Evolutionary conservation across 2,888 invertebrate species (phyloP).

Genomic region (Eupithecia subumbrata): DNA sequence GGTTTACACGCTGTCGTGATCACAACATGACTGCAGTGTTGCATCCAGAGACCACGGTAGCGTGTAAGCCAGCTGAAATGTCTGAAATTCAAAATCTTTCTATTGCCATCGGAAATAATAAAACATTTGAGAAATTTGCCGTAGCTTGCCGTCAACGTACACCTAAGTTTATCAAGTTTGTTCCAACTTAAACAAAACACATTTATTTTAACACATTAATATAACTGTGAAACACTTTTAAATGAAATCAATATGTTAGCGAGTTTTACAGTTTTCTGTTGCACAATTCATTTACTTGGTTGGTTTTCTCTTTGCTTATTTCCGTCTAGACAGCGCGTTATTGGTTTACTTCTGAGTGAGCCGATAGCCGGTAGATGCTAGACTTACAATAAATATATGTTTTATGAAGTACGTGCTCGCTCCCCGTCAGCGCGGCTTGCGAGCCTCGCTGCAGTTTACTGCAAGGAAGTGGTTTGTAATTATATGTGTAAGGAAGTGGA

Average conservation of each 20-base stretch:
- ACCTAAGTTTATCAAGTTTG: too few relatives aligned
- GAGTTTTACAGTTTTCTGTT: background rate
- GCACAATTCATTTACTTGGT: background rate
- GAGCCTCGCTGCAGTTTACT: background rate
- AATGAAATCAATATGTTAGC: background rate
- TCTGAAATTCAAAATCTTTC: too few relatives aligned
- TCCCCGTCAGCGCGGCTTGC: background rate
- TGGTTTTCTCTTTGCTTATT: background rate
- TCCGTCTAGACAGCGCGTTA: background rate
- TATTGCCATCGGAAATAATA: too few relatives aligned
- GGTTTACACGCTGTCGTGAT: too few relatives aligned
- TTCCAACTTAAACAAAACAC: too few relatives aligned
- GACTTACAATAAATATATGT: slow-evolving; percentile 6
- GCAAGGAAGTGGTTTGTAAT: background rate
- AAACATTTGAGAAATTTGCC: too few relatives aligned
- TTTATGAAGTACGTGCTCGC: slow-evolving; percentile 10
- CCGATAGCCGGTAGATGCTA: background rate
- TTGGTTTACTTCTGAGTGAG: background rate
- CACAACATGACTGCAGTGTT: too few relatives aligned
- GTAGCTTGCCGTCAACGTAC: too few relatives aligned
- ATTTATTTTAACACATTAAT: too few relatives aligned
- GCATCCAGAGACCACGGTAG: too few relatives aligned
- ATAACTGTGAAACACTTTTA: too few relatives aligned
- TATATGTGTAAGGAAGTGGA: background rate
- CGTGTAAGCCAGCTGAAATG: too few relatives aligned